Conservation (phyloP, 2,113 vertebrate species). For the Charadrius vociferus region DNA sequence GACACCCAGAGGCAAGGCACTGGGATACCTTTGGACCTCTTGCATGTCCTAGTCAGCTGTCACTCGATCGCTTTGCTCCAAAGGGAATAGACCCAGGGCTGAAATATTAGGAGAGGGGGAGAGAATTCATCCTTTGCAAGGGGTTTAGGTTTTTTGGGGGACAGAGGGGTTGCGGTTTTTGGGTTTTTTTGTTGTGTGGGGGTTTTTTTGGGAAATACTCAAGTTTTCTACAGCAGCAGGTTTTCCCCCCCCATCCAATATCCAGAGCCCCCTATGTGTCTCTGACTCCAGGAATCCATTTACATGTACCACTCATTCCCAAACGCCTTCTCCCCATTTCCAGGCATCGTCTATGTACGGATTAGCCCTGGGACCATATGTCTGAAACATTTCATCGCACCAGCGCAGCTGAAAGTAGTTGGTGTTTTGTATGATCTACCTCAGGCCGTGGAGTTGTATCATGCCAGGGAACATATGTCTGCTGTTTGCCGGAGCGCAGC, state of each 20-base stretch:
- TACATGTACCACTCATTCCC: neutral
- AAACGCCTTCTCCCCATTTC: conserved; percentile 3
- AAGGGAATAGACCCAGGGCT: neutral
- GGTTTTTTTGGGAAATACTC: neutral
- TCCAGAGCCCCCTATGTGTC: neutral
- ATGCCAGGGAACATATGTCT: conserved; percentile 18
- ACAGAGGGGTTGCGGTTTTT: too few relatives aligned
- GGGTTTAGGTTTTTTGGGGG: neutral
- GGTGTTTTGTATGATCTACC: neutral
- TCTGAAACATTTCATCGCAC: conserved; percentile 64
- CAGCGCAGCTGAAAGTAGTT: conserved; percentile 69
- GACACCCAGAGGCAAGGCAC: neutral
- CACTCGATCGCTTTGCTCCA: neutral
- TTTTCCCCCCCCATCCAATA: neutral
- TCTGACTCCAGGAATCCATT: neutral
- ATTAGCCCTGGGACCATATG: conserved; percentile 44
- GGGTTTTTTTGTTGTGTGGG: accelerated
- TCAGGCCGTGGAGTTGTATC: neutral
- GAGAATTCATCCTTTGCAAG: neutral
- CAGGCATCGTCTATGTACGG: neutral
- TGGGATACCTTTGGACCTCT: neutral
- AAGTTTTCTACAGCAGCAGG: neutral
- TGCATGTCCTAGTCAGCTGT: neutral
- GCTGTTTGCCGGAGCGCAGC: neutral
- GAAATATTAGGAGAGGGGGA: neutral